Evolutionary conservation across 2,888 invertebrate species (phyloP).

Genomic region (Ecdyonurus torrentis): DNA sequence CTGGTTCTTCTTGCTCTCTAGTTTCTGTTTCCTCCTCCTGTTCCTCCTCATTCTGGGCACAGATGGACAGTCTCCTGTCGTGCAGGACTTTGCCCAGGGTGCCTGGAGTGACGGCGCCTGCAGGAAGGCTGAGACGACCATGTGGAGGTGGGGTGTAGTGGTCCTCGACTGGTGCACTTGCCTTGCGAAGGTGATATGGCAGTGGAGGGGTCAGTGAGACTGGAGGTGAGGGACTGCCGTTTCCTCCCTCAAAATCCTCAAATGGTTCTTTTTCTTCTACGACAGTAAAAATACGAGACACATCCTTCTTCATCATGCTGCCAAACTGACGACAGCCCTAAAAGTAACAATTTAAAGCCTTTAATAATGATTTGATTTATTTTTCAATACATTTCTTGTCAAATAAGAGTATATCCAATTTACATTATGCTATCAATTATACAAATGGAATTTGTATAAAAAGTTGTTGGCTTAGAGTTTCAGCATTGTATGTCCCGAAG

Average conservation of each 20-base stretch:
- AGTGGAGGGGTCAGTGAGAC: background rate
- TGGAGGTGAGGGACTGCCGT: background rate
- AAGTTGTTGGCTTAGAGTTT: too few relatives aligned
- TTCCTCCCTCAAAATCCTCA: conserved; percentile 4
- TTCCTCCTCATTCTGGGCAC: conserved; percentile 21
- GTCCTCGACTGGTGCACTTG: background rate
- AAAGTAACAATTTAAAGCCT: background rate
- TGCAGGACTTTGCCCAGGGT: conserved; percentile 35
- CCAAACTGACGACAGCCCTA: background rate
- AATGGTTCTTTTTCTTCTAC: conserved; percentile 48
- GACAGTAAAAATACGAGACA: conserved; percentile 63
- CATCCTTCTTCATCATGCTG: conserved; percentile 49
- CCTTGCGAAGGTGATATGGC: background rate
- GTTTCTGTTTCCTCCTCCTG: conserved; percentile 9
- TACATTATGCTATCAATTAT: too few relatives aligned
- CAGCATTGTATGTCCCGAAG: too few relatives aligned
- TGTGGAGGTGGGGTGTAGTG: background rate
- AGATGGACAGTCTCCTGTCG: conserved; percentile 55
- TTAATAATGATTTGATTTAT: too few relatives aligned
- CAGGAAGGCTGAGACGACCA: conserved; percentile 41
- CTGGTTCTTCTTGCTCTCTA: conserved; percentile 3
- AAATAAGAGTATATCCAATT: too few relatives aligned
- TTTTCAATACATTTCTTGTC: too few relatives aligned
- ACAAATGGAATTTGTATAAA: too few relatives aligned
- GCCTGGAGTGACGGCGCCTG: conserved; percentile 52